Base-by-base conservation (phyloP, 2,888 invertebrate genomes). In the Leptopilina syphax region DNA sequence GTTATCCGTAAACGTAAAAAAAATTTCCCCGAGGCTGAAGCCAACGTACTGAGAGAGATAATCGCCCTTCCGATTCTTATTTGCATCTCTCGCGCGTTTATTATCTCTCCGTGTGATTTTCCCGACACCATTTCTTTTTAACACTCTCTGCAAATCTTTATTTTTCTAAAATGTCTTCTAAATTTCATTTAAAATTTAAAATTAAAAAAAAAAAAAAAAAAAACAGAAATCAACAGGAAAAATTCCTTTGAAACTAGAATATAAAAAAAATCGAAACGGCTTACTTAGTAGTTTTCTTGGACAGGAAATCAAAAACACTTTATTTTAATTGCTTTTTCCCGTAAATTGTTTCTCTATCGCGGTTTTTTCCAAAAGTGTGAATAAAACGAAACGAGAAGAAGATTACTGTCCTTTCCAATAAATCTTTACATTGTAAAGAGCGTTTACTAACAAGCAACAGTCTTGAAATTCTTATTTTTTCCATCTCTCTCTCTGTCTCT, bases 1-100 rank as follows among this genome's bases (percentile, higher is more conserved):
- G 34, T 70, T 70, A 54, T 70, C 54, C 54, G n/a, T 54, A 7
- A 12, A 54, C 13, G 13, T 70, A 54, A 34, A 12, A 70, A 12
- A 70, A 34, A 0, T 70, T 70, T 54, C 24, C 70, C 54, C 50
- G 54, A 50, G 70, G 68, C 50, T 54, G 5, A 70, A 70, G 27
- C 13, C 70, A 34, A 70, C 54, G 27, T 54, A 70, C 54, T 54
- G 7, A 50, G 27, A 27, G 27, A 70, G 50, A 50, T 68, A 47
- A 68, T 68, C 24, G 68, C 50, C 27, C 54, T 70, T 54, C 12
- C 54, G 70, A 70, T 70, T 73, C 73, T 54, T 57, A 73, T 73
- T 73, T 73, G 73, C 73, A 73, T 73, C 57, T 44, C 3, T 41
- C 6, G 34, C 73, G 73, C 54, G 70, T 70, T 57, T 54, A 73